Evolutionary conservation across 2,113 vertebrate species (phyloP).

Genomic region (Plestiodon gilberti): DNA sequence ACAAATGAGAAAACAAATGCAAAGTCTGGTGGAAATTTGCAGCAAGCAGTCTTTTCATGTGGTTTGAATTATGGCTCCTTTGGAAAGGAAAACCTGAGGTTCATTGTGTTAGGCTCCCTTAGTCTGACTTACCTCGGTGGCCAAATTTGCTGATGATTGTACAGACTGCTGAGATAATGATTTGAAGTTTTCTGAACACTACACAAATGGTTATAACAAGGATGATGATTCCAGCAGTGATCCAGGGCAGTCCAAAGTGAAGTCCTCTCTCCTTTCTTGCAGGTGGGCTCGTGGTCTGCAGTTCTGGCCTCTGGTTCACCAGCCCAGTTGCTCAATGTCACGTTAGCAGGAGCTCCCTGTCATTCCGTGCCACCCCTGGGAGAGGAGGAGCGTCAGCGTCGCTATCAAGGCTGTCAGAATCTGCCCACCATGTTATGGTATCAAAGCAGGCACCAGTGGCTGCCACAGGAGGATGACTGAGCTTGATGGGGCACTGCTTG

Average conservation of each 20-base stretch:
- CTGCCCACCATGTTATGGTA: constrained; percentile 84
- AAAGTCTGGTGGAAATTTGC: neutral
- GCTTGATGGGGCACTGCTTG: neutral
- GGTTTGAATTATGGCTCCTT: neutral
- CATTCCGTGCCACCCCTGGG: constrained; percentile 80
- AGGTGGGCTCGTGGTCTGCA: constrained; percentile 49
- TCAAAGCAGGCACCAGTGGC: constrained; percentile 65
- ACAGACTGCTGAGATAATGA: neutral
- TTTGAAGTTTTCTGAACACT: neutral
- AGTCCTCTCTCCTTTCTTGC: neutral
- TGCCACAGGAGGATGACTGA: constrained; percentile 20
- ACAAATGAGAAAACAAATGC: neutral
- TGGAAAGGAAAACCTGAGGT: neutral
- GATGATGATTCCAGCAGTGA: neutral
- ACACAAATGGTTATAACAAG: neutral
- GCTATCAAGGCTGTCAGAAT: constrained; percentile 85
- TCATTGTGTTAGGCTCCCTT: no score
- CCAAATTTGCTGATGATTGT: neutral
- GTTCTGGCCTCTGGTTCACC: constrained; percentile 57
- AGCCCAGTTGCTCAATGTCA: constrained; percentile 75
- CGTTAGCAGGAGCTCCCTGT: constrained; percentile 80
- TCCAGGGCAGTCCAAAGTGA: neutral
- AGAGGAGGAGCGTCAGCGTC: constrained; percentile 75
- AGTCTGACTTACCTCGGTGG: neutral
- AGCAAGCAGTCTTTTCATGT: neutral